A percentile compares a stretch with the other conserved stretches of the same genome.
phyloP scores from a whole-genome alignment of 53 echinoderm and acorn worm genomes.

The Glandiceps talaboti region DNA sequence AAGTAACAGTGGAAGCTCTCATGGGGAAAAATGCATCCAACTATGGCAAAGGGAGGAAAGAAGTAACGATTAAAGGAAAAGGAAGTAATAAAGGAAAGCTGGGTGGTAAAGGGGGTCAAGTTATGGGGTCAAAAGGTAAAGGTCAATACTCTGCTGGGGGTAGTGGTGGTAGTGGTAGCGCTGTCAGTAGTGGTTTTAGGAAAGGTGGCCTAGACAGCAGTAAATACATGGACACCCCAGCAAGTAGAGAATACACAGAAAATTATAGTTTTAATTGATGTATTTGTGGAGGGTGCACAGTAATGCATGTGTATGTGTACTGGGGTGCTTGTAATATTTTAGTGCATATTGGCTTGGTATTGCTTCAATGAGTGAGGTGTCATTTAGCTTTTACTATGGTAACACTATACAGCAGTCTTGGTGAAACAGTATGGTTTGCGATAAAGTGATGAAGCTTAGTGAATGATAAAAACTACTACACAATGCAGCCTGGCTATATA shows the following conservation, averaged over 20 bases:
- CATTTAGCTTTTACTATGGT: too few relatives aligned
- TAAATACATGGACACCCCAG: not conserved
- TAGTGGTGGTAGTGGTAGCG: slow-evolving; percentile 10
- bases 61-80: not conserved
- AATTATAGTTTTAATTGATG: slow-evolving; percentile 65
- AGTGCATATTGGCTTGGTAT: too few relatives aligned
- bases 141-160: not conserved
- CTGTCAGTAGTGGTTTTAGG: slow-evolving; percentile 1
- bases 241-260: slow-evolving; percentile 32
- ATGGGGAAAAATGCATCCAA: not conserved
- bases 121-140: not conserved
- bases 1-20: slow-evolving; percentile 3
- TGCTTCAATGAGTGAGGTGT: too few relatives aligned
- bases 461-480: too few relatives aligned
- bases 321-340: too few relatives aligned
- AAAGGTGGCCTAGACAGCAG: not conserved
- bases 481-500: too few relatives aligned
- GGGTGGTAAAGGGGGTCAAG: not conserved
- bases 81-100: slow-evolving; percentile 13
- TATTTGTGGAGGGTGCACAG: too few relatives aligned
- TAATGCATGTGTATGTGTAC: too few relatives aligned
- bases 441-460: too few relatives aligned
- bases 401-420: too few relatives aligned
- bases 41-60: not conserved
- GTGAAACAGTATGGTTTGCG: too few relatives aligned